A percentile compares a stretch with the other conserved stretches of the same genome.
Conservation (phyloP, 1,140 invertebrate genomes). For the Mercenaria mercenaria region DNA sequence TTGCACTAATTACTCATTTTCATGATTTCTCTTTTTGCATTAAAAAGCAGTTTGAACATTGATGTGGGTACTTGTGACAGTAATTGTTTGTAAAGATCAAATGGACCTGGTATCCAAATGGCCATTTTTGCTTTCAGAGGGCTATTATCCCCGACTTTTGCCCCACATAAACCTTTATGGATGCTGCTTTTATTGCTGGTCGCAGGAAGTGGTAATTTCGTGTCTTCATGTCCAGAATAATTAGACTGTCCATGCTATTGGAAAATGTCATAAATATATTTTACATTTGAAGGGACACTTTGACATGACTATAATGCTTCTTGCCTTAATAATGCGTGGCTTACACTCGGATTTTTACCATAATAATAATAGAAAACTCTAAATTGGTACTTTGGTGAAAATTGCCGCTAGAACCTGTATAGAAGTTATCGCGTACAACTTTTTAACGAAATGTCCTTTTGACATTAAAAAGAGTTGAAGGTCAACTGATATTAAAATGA, state of each 20-base stretch:
- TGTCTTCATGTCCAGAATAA: slow-evolving; percentile 7
- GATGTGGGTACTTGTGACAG: neutral
- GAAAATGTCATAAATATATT: slow-evolving; percentile 18
- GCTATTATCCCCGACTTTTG: neutral
- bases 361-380: neutral
- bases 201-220: slow-evolving; percentile 48
- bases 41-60: slow-evolving; percentile 26
- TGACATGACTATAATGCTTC: neutral
- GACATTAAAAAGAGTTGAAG: neutral
- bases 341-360: too few relatives aligned
- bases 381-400: neutral
- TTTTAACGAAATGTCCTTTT: neutral
- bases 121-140: neutral
- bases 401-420: too few relatives aligned
- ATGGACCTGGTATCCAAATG: slow-evolving; percentile 24
- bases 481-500: too few relatives aligned
- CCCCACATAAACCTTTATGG: slow-evolving; percentile 47
- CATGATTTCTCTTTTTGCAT: slow-evolving; percentile 19
- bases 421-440: neutral
- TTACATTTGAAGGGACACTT: neutral
- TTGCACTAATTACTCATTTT: neutral
- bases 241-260: slow-evolving; percentile 8
- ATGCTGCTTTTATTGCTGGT: slow-evolving; percentile 13
- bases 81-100: slow-evolving; percentile 40
- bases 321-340: too few relatives aligned